Base-by-base conservation (phyloP, 2,888 invertebrate species). In the Cephus rjabovi region DNA sequence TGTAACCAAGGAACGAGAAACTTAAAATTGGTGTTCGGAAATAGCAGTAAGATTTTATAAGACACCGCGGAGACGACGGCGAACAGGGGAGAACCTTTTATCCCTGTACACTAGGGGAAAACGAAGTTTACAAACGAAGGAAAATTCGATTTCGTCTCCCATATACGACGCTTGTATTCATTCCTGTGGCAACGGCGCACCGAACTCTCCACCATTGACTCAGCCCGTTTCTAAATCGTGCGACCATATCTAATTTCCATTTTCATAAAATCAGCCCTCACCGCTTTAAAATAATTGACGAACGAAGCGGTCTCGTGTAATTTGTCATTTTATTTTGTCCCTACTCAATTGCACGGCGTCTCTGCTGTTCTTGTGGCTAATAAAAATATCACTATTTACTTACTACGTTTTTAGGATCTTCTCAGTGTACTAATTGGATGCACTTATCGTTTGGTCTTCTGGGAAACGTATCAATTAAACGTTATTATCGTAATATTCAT, bases 121-220 rank as follows among this genome's bases (percentile, higher is more conserved):
- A 87, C 85, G 87, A 87, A 89, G 86, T 88, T 89, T 88, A 87
- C 86, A 88, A 89, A 88, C 87, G 87, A 89, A 89, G 86, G 86
- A 86, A 87, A 88, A 89, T 87, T 89, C 89, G 89, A 89, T 89
- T 89, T 87, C 80, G 85, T 82, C 86, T 86, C 82, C 86, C 87
- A 87, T 89, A 86, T 86, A 88, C 88, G 88, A 89, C 71, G 71
- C 56, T 23, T 56, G 23, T 56, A 56, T 56, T 56, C 23, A 2
- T 56, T 56, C 56, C 56, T 15, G 56, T 9, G 56, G 56, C 56
- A 23, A 9, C 23, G 56, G 23, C 56, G 23, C 56, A 56, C 56
- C 23, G 56, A 56, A 56, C 56, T 56, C 23, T 56, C 56, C 56
- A 23, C 56, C 56, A 9, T 56, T 4, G 56, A 23, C 56, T 56